Conservation (phyloP, 37 sponge, comb jelly and placozoan species). For the Ianthella basta region DNA sequence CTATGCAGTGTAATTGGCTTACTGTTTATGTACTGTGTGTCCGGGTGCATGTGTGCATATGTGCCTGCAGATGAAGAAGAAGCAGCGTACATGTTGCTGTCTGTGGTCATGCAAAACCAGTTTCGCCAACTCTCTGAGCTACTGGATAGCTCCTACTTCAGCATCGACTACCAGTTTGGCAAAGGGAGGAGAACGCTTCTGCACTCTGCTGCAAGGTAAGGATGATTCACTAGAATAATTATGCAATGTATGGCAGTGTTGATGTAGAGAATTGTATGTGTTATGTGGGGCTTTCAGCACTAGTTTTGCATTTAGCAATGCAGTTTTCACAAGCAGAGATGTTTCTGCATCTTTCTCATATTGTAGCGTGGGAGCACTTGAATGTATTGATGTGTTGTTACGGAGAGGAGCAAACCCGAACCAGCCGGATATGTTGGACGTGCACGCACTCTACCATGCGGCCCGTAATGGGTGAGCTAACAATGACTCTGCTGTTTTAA, state of each 20-base stretch:
- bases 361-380: constrained; percentile 77
- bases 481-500: not conserved
- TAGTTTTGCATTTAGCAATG: no score
- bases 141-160: constrained; percentile 62
- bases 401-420: constrained; percentile 82
- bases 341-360: not conserved
- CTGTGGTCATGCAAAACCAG: constrained; percentile 84
- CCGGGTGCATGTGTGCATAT: constrained; percentile 6
- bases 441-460: constrained; percentile 86
- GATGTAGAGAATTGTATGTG: not conserved
- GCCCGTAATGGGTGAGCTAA: constrained; percentile 85
- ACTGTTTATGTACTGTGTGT: not conserved
- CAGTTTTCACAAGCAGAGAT: no score
- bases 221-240: not conserved
- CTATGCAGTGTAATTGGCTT: no score
- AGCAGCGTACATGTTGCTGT: constrained; percentile 73
- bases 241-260: not conserved
- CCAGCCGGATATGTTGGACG: constrained; percentile 73
- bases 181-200: constrained; percentile 75
- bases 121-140: constrained; percentile 64
- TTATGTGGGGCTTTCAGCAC: not conserved
- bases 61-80: constrained; percentile 58
- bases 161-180: constrained; percentile 75
- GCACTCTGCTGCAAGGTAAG: constrained; percentile 85
- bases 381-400: constrained; percentile 73